Base-by-base conservation (phyloP, 2,888 invertebrate genomes). In the Coelogynopora nodosa region DNA sequence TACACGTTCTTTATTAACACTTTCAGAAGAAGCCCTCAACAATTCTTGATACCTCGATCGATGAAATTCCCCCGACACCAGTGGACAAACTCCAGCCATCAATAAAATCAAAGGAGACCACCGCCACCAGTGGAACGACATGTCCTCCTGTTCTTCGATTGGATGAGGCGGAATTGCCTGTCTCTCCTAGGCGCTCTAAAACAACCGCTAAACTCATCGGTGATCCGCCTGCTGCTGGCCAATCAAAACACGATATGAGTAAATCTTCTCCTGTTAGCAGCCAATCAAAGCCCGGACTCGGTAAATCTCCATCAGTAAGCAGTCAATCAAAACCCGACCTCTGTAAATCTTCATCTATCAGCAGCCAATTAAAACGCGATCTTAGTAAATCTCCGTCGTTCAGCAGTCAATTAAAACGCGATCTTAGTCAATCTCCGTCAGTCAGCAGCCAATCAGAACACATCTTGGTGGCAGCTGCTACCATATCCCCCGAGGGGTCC, bases 61-160 rank as follows among this genome's bases (percentile, higher is more conserved):
- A 74, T 23, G 74, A 74, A 74, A 74, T 74, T 23, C 74, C 74
- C 5, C 74, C 74, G 23, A 74, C 74, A 26, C 74, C 74, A 74
- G 5, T 23, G 10, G 10, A 74, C 5, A 74, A 10, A 5, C 5
- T 26, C 18, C 5, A 74, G 27, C 2, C 5, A 23, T 26, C 74
- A 74, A 74, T 23, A 13, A 74, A 74, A 74, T 74, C 74, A 2
- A 74, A 74, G 74, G 18, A 26, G 18, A 5, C 5, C 49, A 5
- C 5, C 5, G 49, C 49, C 49, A 5, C 49, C 18, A 18, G 5
- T 10, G 49, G 5, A 49, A 2, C 23, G 74, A 26, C 27, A n/a
- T n/a, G 74, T 74, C 74, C 74, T 74, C 74, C 74, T 23, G 74
- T 74, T 5, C 5, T 74, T 26, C 74, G 27, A 23, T 74, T 74